Percentiles rank a stretch among this genome's conserved stretches.
Conservation (phyloP, 1,140 invertebrate species). For the Micrasema longulum region DNA sequence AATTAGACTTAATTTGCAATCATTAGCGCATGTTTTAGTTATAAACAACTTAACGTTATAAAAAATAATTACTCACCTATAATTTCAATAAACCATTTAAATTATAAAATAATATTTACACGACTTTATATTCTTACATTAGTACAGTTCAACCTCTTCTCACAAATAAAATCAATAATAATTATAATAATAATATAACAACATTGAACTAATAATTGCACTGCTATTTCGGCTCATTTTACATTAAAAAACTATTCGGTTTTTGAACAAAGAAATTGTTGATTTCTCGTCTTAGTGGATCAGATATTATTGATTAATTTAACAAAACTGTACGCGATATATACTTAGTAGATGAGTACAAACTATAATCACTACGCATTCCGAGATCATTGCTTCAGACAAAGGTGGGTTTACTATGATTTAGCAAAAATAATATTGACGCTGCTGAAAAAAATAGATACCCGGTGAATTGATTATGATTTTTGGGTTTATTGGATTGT, state of each 20-base stretch:
- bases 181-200: not conserved
- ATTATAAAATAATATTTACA: constrained; percentile 34
- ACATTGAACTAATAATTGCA: constrained; percentile 14
- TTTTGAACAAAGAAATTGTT: too few species aligned
- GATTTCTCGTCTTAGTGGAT: too few species aligned
- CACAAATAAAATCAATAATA: constrained; percentile 6
- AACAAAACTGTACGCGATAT: not conserved
- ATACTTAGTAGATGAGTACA: too few species aligned
- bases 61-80: constrained; percentile 24
- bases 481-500: constrained; percentile 1
- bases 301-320: not conserved
- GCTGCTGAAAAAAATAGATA: too few species aligned
- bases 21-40: not conserved
- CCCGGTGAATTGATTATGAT: too few species aligned
- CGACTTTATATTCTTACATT: not conserved
- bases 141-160: not conserved
- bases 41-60: constrained; percentile 34
- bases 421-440: too few species aligned
- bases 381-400: too few species aligned
- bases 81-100: constrained; percentile 24
- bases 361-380: too few species aligned
- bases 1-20: constrained; percentile 21
- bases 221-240: constrained; percentile 9
- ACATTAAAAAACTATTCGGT: too few species aligned
- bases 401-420: too few species aligned